Conservation (phyloP, 1,140 invertebrate species). For the Drosophila nikananu region DNA sequence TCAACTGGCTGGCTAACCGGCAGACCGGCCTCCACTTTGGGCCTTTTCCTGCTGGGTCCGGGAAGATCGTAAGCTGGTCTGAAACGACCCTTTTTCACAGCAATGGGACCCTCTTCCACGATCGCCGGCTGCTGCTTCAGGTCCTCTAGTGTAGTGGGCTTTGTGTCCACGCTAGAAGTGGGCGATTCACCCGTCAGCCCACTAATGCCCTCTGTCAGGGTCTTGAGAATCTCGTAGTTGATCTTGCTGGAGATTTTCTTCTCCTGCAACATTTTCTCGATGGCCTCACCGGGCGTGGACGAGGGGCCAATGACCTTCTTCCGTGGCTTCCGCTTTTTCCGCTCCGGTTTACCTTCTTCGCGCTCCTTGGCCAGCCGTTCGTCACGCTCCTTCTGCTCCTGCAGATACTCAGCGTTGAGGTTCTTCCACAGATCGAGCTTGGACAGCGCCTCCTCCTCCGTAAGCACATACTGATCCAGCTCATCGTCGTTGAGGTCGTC, state of each 20-base stretch:
- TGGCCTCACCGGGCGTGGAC: constrained; percentile 95
- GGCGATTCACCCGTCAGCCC: constrained; percentile 38
- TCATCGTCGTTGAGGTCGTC: constrained; percentile 95
- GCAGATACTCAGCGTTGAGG: constrained; percentile 93
- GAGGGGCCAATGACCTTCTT: constrained; percentile 88
- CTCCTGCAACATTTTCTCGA: constrained; percentile 97
- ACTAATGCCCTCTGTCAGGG: constrained; percentile 81
- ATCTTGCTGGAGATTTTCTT: constrained; percentile 98
- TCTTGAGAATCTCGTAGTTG: constrained; percentile 98
- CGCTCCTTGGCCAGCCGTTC: constrained; percentile 90
- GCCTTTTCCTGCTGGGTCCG: constrained; percentile 69
- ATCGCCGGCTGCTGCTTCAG: constrained; percentile 58
- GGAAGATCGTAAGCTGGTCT: constrained; percentile 66
- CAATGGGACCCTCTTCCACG: constrained; percentile 69
- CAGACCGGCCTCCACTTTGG: constrained; percentile 67
- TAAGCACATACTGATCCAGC: constrained; percentile 94
- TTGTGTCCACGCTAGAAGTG: constrained; percentile 20
- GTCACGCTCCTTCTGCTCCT: constrained; percentile 94
- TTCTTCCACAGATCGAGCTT: constrained; percentile 94
- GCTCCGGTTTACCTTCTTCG: constrained; percentile 92
- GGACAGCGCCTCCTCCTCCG: constrained; percentile 90
- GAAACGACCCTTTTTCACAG: constrained; percentile 50
- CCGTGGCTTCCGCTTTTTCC: constrained; percentile 89
- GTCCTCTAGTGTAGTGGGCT: constrained; percentile 53
- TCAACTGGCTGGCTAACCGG: constrained; percentile 45